A percentile compares a stretch with the other conserved stretches of the same genome.
These are phyloP conservation scores for Diploscapter pachys DNA, from an alignment of 1,140 invertebrate species.

Conservation along the genomic window DNA sequence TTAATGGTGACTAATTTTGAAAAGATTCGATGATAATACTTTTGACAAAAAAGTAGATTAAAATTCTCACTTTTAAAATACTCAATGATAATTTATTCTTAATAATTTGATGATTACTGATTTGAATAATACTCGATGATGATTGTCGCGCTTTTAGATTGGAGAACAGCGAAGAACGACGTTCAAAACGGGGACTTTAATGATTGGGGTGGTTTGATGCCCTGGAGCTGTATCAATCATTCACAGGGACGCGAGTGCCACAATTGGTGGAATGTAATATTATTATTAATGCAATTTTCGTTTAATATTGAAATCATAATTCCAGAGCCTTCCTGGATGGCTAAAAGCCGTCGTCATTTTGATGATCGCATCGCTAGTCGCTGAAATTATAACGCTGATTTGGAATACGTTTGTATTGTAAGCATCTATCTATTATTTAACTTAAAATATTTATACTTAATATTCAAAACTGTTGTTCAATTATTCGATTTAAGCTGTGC, in stretches of 20 bases:
- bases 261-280: constrained; percentile 29
- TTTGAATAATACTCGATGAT: too few relatives aligned
- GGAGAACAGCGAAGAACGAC: constrained; percentile 14
- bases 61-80: not conserved
- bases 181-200: not conserved
- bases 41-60: not conserved
- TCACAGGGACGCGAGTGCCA: constrained; percentile 1
- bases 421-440: constrained; percentile 15
- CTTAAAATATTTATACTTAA: not conserved
- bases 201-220: constrained; percentile 24
- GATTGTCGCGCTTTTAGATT: not conserved
- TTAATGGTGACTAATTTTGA: not conserved
- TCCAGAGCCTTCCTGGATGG: constrained; percentile 26
- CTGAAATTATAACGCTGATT: constrained; percentile 12
- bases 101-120: not conserved
- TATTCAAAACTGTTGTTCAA: not conserved
- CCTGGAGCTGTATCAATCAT: constrained; percentile 21
- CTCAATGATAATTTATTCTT: not conserved
- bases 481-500: constrained; percentile 20
- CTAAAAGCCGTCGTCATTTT: constrained; percentile 9
- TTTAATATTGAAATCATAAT: not conserved
- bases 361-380: constrained; percentile 18
- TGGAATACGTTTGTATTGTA: constrained; percentile 22
- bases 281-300: not conserved
- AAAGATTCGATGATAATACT: not conserved